Percentiles rank a stretch among this genome's conserved stretches.
These are phyloP conservation scores for Hylomyscus alleni DNA, from an alignment of 2,797 vertebrate genomes.

Conservation along the genomic window DNA sequence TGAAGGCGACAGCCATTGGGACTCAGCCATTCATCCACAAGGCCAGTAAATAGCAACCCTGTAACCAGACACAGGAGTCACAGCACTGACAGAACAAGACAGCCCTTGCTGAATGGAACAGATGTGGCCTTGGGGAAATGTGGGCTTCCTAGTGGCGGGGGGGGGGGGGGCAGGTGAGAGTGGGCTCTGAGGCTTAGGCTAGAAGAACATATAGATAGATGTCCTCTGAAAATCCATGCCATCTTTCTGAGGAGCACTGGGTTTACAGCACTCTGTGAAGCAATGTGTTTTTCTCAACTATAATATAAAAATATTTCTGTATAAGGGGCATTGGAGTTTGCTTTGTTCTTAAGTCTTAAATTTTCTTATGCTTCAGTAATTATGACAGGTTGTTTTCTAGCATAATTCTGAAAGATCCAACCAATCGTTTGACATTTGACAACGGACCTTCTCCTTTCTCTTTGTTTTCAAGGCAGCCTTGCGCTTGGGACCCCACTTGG, in stretches of 20 bases:
- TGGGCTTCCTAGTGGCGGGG: neutral
- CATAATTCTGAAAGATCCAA: slow-evolving; percentile 2
- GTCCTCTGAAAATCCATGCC: neutral
- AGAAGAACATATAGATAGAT: neutral
- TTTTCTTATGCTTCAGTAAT: neutral
- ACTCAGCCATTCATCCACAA: neutral
- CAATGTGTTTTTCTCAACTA: neutral
- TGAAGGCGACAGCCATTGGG: neutral
- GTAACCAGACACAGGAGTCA: slow-evolving; percentile 31
- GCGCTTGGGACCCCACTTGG: neutral
- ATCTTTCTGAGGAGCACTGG: neutral
- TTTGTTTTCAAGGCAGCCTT: slow-evolving; percentile 11
- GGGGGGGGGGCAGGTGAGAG: neutral
- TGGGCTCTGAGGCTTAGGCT: neutral
- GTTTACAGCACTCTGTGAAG: neutral
- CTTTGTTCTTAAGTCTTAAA: neutral
- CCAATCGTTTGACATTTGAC: neutral
- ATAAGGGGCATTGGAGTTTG: neutral
- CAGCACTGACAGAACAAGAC: neutral
- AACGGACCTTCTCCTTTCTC: neutral
- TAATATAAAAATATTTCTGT: neutral
- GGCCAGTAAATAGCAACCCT: neutral
- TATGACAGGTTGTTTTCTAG: neutral
- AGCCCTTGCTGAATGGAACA: neutral
- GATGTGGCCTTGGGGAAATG: neutral